Evolutionary conservation across 2,113 vertebrate species (phyloP), one percentile per base, ranked within the genome.

Genomic region (Catagonus wagneri): DNA sequence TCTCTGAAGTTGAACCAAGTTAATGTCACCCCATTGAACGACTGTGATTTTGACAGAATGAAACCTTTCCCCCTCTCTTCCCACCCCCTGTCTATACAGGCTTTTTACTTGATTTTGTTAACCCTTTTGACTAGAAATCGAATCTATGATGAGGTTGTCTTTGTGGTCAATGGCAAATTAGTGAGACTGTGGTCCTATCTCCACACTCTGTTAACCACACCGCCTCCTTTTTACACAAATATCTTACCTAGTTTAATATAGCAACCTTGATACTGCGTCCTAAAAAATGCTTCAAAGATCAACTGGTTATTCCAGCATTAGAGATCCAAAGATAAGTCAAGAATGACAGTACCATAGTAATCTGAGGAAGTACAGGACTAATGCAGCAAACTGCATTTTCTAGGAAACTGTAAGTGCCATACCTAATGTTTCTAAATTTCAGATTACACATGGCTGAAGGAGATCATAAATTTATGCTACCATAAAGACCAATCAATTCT

Each of bases 401-500:
- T 79, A 54, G n/a, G 15, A 88, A 84, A 58, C 25, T 36, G 68
- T 16, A 69, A 61, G 39, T 56, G 4, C 6, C 13, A 12, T 52
- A 69, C 29, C 50, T 61, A 11, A 66, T 66, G 69, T 72, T 80
- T 85, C 52, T 50, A 50, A 84, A 36, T 54, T 81, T 61, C 12
- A 54, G 44, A 78, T 58, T 60, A 27, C 78, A 12, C 1, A 17
- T 61, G 39, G 36, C 50, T 96, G 36, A 87, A 58, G 20, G 11
- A 88, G 23, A 71, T 92, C 54, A 92, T 63, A 89, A 66, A 89
- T 95, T 95, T 60, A 78, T 44, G 25, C 6, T 76, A 65, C 85
- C 74, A 27, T 68, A 83, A 80, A 17, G 10, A n/a, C 22, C 1
- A 68, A n/a, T 90, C 2, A 17, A 39, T 76, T 44, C 15, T 87